Evolutionary conservation across 2,888 invertebrate species (phyloP).

Genomic region (Augochlorella aurata): DNA sequence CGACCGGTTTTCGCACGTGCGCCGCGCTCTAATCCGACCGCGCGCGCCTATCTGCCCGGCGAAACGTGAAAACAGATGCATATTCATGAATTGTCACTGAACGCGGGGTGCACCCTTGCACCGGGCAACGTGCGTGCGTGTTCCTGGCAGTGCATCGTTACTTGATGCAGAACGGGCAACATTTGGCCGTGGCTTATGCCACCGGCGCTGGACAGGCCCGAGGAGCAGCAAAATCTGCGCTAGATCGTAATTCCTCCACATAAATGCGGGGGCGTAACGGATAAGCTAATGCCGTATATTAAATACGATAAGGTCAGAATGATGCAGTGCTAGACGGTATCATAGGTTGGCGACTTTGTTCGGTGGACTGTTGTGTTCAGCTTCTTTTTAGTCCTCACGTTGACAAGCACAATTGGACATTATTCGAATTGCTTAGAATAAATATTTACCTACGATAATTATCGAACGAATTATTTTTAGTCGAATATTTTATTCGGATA

Average conservation of each 20-base stretch:
- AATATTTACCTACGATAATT: too few relatives aligned
- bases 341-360: too few relatives aligned
- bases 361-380: too few relatives aligned
- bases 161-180: constrained; percentile 48
- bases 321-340: background rate
- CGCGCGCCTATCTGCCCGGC: constrained; percentile 38
- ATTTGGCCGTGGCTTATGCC: constrained; percentile 63
- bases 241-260: constrained; percentile 37
- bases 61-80: constrained; percentile 72
- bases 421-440: too few relatives aligned
- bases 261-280: background rate
- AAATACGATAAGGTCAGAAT: background rate
- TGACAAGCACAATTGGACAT: too few relatives aligned
- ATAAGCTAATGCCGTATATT: background rate
- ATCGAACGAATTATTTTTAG: too few relatives aligned
- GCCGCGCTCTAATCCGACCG: constrained; percentile 43
- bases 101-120: constrained; percentile 31
- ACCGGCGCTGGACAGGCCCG: constrained; percentile 61
- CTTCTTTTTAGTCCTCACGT: too few relatives aligned
- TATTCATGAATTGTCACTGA: constrained; percentile 71
- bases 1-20: constrained; percentile 61
- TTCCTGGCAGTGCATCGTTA: constrained; percentile 55
- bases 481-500: too few relatives aligned
- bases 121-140: constrained; percentile 37
- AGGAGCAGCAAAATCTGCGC: constrained; percentile 36